A percentile compares a stretch with the other conserved stretches of the same genome.
Conservation (phyloP, 2,797 vertebrate species). For the Sebastes flavidus region DNA sequence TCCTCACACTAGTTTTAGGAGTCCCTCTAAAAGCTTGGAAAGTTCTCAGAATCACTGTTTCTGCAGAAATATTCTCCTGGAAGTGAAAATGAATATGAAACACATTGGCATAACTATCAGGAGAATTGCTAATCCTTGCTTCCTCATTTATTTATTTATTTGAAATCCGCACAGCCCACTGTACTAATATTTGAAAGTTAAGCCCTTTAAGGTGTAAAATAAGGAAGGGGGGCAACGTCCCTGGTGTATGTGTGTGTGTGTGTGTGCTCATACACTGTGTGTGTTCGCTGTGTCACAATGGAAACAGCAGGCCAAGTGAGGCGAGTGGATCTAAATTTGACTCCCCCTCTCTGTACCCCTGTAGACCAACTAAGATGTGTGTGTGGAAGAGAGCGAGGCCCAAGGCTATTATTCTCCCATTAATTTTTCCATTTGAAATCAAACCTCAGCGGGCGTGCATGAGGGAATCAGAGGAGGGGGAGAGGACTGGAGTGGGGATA, state of each 20-base stretch:
- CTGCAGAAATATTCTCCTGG: conserved; percentile 74
- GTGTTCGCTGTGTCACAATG: conserved; percentile 56
- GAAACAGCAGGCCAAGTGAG: conserved; percentile 65
- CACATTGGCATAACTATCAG: conserved; percentile 48
- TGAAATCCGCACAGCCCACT: conserved; percentile 70
- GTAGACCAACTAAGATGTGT: conserved; percentile 72
- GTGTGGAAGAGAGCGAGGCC: conserved; percentile 73
- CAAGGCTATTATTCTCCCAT: conserved; percentile 86
- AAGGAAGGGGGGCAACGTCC: conserved; percentile 40
- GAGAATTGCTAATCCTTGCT: conserved; percentile 76
- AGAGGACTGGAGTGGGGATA: conserved; percentile 59
- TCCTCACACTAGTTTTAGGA: background rate
- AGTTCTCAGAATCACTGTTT: conserved; percentile 66
- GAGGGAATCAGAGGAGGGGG: conserved; percentile 65
- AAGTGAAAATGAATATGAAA: conserved; percentile 79
- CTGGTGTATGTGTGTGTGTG: conserved; percentile 35
- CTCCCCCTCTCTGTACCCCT: conserved; percentile 54
- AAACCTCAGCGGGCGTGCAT: conserved; percentile 77
- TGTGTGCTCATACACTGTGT: conserved; percentile 12
- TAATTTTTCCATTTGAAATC: conserved; percentile 91
- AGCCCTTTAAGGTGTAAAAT: conserved; percentile 68
- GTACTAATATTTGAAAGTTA: conserved; percentile 83
- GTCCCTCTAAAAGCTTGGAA: conserved; percentile 58
- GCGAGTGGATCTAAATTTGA: conserved; percentile 66
- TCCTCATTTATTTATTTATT: conserved; percentile 76